phyloP scores from a whole-genome alignment of 2,113 vertebrate genomes.

The Myrmecobius fasciatus region DNA sequence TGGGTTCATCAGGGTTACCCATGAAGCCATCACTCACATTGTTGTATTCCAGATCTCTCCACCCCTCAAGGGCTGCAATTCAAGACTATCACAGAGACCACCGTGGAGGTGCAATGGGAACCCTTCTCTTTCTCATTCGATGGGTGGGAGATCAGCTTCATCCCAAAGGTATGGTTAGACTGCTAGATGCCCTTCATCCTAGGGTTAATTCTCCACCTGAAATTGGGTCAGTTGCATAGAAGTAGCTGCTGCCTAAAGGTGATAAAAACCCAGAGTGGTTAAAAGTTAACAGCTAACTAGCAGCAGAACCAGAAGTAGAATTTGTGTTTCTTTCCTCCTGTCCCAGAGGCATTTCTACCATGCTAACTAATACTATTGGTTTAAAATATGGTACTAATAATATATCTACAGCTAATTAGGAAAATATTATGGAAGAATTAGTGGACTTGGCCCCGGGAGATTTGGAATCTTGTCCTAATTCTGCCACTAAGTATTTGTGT shows the following conservation, averaged over 20 bases:
- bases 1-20: not conserved
- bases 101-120: slow-evolving; percentile 96
- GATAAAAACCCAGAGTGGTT: not conserved
- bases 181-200: no score
- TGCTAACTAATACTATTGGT: not conserved
- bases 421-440: not conserved
- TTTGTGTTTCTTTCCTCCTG: not conserved
- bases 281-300: not conserved
- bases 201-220: not conserved
- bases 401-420: not conserved
- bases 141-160: slow-evolving; percentile 99
- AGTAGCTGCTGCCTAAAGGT: not conserved
- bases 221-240: not conserved
- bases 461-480: not conserved
- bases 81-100: slow-evolving; percentile 97
- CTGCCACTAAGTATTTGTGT: not conserved
- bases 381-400: not conserved
- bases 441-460: not conserved
- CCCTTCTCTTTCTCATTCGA: slow-evolving; percentile 95
- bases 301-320: not conserved
- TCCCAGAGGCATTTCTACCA: not conserved
- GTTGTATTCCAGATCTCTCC: slow-evolving; percentile 92
- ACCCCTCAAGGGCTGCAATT: slow-evolving; percentile 94
- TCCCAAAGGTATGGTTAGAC: slow-evolving; percentile 90
- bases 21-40: slow-evolving; percentile 45